A percentile compares a stretch with the other conserved stretches of the same genome.
These are phyloP conservation scores for Drosophila ustulata DNA, from an alignment of 2,888 invertebrate species.

Conservation along the genomic window DNA sequence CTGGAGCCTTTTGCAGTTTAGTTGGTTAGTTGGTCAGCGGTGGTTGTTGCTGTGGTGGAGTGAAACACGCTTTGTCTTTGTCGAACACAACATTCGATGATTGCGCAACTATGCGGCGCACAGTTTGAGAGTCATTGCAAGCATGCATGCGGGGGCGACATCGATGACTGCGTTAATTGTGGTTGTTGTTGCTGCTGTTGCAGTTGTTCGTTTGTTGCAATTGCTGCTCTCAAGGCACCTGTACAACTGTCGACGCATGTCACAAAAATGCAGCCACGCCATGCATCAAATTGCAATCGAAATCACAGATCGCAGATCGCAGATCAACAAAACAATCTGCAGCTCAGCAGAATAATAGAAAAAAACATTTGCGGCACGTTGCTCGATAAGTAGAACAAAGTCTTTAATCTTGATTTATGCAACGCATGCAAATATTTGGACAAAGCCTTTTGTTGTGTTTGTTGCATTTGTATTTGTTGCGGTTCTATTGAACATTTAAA, in stretches of 20 bases:
- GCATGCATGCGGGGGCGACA: slow-evolving; percentile 43
- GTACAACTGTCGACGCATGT: slow-evolving; percentile 69
- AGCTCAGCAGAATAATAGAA: slow-evolving; percentile 6
- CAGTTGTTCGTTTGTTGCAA: slow-evolving; percentile 2
- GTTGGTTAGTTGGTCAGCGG: slow-evolving; percentile 78
- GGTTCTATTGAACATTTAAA: slow-evolving; percentile 61
- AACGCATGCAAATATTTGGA: slow-evolving; percentile 74
- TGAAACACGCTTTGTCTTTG: slow-evolving; percentile 61
- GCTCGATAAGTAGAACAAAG: slow-evolving; percentile 68
- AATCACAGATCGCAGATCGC: slow-evolving; percentile 15
- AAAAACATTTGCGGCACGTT: slow-evolving; percentile 7
- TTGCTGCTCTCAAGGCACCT: slow-evolving; percentile 36
- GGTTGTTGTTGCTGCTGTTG: slow-evolving; percentile 4
- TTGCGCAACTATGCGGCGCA: slow-evolving; percentile 60
- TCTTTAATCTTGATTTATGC: slow-evolving; percentile 75
- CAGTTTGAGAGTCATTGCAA: slow-evolving; percentile 56
- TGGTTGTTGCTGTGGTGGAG: slow-evolving; percentile 27
- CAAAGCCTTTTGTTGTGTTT: slow-evolving; percentile 50
- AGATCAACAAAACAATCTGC: slow-evolving; percentile 12
- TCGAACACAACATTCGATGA: slow-evolving; percentile 50
- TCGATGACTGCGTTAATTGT: slow-evolving; percentile 70
- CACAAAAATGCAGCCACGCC: slow-evolving; percentile 44
- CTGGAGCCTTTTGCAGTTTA: slow-evolving; percentile 46
- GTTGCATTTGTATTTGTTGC: slow-evolving; percentile 1
- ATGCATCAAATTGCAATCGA: slow-evolving; percentile 28